Base-by-base conservation (phyloP, 23 tunicate species). In the Trididemnum nubilum region DNA sequence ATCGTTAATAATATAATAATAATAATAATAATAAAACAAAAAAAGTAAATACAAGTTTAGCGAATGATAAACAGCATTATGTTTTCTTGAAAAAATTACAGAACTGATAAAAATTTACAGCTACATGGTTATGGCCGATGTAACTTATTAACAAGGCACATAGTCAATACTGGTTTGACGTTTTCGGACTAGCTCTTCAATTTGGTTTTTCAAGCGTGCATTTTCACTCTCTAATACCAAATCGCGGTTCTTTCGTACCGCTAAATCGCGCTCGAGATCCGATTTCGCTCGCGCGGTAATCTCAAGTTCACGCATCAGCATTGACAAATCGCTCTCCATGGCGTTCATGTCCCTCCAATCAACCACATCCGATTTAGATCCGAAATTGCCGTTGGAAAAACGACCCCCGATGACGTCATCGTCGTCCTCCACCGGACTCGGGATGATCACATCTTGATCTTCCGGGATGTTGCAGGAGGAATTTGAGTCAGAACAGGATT, bases 341-440 rank as follows among this genome's bases (percentile, higher is more conserved):
- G 88, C 88, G 82, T 29, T 64, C 88, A 85, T 85, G 37, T 85
- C 88, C 28, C 82, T 50, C 82, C 82, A 76, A 44, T 85, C 88
- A 3, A 82, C 60, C 67, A 77, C 22, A 32, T 65, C 63, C 64
- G 52, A 80, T 30, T 70, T 82, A 18, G 75, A 66, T 18, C 34
- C 2, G 50, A 61, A 23, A 32, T 49, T 32, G 49, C 35, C 49
- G 78, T 33, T 21, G 39, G 74, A 7, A n/a, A 27, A 69, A 33
- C 32, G 37, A 28, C 23, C 15, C 2, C 21, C 37, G 19, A 77
- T 54, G 18, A 12, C 12, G 38, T 31, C 74, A 33, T 33, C 74
- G 36, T 69, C 38, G 4, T 61, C 67, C 67, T 61, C 67, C 67
- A 61, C 67, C 24, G 67, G 67, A 25, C 67, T 61, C 67, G 67